A percentile compares a stretch with the other conserved stretches of the same genome.
Evolutionary conservation across 2,797 vertebrate genomes (phyloP).

Genomic region (Astyanax mexicanus): DNA sequence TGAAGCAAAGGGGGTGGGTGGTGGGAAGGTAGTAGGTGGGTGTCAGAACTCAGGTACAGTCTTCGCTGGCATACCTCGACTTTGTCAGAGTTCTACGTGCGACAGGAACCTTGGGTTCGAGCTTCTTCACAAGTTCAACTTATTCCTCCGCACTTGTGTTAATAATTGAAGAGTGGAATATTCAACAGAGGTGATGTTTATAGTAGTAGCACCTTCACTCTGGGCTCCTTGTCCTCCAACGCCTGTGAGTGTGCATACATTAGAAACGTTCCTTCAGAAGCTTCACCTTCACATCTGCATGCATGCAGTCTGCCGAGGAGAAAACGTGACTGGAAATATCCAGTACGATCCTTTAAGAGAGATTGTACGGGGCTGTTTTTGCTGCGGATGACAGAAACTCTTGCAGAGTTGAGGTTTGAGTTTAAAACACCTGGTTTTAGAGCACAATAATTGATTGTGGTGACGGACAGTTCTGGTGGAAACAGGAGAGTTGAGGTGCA

Average conservation of each 20-base stretch:
- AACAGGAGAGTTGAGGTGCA: no score
- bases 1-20: neutral
- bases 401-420: neutral
- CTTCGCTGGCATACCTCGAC: constrained; percentile 17
- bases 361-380: neutral
- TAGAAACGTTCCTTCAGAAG: constrained; percentile 42
- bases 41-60: constrained; percentile 3
- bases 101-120: constrained; percentile 31
- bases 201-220: constrained; percentile 34
- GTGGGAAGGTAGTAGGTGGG: no score
- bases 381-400: neutral
- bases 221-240: constrained; percentile 35
- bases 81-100: constrained; percentile 25
- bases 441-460: no score
- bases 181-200: constrained; percentile 48
- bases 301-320: constrained; percentile 9
- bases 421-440: no score
- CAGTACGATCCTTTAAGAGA: constrained; percentile 9
- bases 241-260: constrained; percentile 60
- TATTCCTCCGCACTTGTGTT: constrained; percentile 47
- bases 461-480: no score
- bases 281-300: constrained; percentile 34
- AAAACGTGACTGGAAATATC: constrained; percentile 29
- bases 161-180: constrained; percentile 52
- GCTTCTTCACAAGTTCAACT: constrained; percentile 28